Base-by-base conservation (phyloP, 2,797 vertebrate genomes). In the Austrolebias charrua region DNA sequence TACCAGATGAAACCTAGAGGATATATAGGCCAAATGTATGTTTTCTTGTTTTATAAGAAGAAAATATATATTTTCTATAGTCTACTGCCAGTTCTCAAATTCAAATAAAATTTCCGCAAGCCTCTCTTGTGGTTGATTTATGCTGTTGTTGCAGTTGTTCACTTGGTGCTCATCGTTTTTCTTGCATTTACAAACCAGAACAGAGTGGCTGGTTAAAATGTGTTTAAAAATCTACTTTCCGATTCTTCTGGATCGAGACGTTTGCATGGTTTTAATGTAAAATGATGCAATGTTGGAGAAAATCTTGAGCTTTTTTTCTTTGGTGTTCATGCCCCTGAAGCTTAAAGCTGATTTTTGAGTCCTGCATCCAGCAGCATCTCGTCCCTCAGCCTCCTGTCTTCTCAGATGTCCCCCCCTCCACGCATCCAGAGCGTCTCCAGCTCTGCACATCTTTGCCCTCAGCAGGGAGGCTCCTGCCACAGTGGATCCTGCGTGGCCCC, bases 61-160 rank as follows among this genome's bases (percentile, higher is more conserved):
- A 92, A 90, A 82, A 87, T 88, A 75, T 91, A 89, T 90, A 76
- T 94, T 93, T 95, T 95, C 92, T 94, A 93, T 86, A 86, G 82
- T 78, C 73, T 65, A 84, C 92, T 94, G 90, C 93, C 92, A 92
- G 92, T 95, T 95, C 94, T 94, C 93, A 90, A 92, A 94, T 90
- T 93, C 85, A 93, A 96, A 96, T 95, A 96, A 94, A 95, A 92
- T 87, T 80, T 76, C 93, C 90, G 90, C 94, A 92, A 94, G 92
- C 81, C 71, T 83, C 79, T 79, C 78, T 84, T 86, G 78, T 87
- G 89, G 66, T 81, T 54, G 79, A 83, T 58, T 85, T 65, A 73
- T 70, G 65, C 29, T 68, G 63, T 74, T 12, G 61, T 61, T 66
- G 56, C 31, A 33, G 5, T 18, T 18, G 18, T 46, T 18, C 8